Percentiles rank a stretch among this genome's conserved stretches.
phyloP scores from a whole-genome alignment of 2,888 invertebrate species.

The Cosmia trapezina region DNA sequence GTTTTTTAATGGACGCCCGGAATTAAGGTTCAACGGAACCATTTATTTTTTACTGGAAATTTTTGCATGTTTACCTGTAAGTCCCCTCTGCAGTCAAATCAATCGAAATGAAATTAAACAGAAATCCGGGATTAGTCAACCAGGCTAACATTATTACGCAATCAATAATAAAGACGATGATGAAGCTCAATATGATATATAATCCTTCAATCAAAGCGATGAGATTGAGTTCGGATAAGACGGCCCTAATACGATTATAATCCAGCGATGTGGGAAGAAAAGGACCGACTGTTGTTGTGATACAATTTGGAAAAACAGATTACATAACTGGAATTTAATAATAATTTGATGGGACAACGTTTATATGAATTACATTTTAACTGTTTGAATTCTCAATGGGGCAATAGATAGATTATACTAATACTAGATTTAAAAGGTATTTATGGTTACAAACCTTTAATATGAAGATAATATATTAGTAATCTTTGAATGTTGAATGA shows the following conservation, averaged over 20 bases:
- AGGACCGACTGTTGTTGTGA: neutral
- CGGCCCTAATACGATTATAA: conserved; percentile 24
- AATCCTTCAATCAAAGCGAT: conserved; percentile 22
- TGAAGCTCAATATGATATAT: conserved; percentile 6
- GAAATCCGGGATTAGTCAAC: neutral
- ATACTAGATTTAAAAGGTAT: too few relatives aligned
- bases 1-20: conserved; percentile 49
- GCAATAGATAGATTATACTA: neutral
- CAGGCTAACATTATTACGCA: neutral
- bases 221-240: conserved; percentile 36
- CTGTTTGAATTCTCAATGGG: too few relatives aligned
- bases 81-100: neutral
- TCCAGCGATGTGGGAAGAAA: conserved; percentile 1
- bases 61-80: neutral
- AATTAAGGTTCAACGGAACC: conserved; percentile 27
- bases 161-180: neutral
- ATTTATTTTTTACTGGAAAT: conserved; percentile 2
- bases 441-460: neutral
- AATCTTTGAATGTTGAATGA: neutral
- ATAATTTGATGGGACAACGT: too few relatives aligned
- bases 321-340: neutral
- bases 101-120: neutral
- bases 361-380: too few relatives aligned
- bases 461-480: too few relatives aligned
- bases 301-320: conserved; percentile 18